These are phyloP conservation scores for Leptopterna dolabrata DNA, from an alignment of 2,888 invertebrate species.

Conservation along the genomic window DNA sequence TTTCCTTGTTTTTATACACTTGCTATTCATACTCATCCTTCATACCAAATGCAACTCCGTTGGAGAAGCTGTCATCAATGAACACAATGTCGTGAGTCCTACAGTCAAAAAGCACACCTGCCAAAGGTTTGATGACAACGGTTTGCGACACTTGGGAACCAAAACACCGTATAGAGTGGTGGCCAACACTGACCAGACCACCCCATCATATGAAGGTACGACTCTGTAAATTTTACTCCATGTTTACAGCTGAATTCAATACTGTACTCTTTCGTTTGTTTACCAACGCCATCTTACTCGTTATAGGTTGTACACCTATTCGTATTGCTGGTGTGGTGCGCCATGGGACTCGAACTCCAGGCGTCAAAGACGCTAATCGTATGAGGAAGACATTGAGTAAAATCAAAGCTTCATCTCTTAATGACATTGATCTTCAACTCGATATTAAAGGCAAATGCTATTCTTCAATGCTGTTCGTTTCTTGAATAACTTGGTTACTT, in stretches of 20 bases:
- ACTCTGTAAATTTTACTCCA: not conserved
- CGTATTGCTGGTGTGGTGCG: slow-evolving; percentile 71
- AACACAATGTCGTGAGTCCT: not conserved
- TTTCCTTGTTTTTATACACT: not conserved
- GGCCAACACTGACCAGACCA: slow-evolving; percentile 73
- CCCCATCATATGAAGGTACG: slow-evolving; percentile 37
- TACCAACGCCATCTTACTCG: too few species aligned
- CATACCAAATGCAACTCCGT: not conserved
- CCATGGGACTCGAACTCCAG: slow-evolving; percentile 62
- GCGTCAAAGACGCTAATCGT: slow-evolving; percentile 50
- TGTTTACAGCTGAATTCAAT: not conserved
- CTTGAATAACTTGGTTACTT: too few species aligned
- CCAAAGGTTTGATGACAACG: slow-evolving; percentile 12
- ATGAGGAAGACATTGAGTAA: slow-evolving; percentile 34
- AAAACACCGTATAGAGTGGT: slow-evolving; percentile 81
- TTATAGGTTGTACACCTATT: slow-evolving; percentile 68
- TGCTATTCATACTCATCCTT: not conserved
- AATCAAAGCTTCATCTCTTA: slow-evolving; percentile 12
- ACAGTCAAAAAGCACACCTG: not conserved
- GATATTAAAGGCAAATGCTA: not conserved
- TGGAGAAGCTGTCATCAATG: not conserved
- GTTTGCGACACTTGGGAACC: slow-evolving; percentile 70
- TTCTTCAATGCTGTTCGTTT: not conserved
- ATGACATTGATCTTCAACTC: not conserved
- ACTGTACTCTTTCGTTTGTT: not conserved